phyloP scores from a whole-genome alignment of 2,113 vertebrate genomes.

The Bungarus multicinctus region DNA sequence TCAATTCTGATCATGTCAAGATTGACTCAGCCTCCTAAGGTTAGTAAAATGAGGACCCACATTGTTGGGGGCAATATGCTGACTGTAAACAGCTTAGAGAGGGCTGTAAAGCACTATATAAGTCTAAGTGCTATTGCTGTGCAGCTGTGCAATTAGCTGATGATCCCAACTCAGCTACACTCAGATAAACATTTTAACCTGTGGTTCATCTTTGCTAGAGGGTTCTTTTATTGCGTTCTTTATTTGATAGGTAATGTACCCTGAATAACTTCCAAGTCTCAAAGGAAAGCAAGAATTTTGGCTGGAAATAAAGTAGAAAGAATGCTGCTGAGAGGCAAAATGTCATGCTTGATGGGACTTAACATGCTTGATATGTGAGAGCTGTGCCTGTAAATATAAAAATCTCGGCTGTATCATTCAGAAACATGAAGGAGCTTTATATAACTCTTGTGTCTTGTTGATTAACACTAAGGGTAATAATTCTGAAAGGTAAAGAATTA shows the following conservation, averaged over 20 bases:
- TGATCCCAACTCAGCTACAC: neutral
- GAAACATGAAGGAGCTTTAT: neutral
- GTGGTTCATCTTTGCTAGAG: neutral
- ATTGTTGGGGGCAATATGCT: neutral
- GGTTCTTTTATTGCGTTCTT: neutral
- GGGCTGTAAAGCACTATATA: neutral
- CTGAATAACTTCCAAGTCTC: neutral
- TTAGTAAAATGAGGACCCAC: neutral
- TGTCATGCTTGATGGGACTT: neutral
- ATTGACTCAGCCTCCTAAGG: neutral
- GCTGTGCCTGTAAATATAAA: neutral
- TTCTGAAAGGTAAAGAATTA: neutral
- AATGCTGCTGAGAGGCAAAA: neutral
- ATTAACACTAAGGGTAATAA: neutral
- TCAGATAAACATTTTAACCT: neutral
- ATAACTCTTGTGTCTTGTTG: neutral
- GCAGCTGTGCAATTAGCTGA: neutral
- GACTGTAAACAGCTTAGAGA: neutral
- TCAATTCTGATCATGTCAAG: neutral
- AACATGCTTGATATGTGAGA: neutral
- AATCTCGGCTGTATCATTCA: neutral
- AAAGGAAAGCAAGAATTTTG: neutral
- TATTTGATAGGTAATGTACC: neutral
- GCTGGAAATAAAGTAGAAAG: neutral
- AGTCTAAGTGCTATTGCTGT: neutral